Evolutionary conservation across 2,113 vertebrate species (phyloP).

Genomic region (Poeciliopsis occidentalis): DNA sequence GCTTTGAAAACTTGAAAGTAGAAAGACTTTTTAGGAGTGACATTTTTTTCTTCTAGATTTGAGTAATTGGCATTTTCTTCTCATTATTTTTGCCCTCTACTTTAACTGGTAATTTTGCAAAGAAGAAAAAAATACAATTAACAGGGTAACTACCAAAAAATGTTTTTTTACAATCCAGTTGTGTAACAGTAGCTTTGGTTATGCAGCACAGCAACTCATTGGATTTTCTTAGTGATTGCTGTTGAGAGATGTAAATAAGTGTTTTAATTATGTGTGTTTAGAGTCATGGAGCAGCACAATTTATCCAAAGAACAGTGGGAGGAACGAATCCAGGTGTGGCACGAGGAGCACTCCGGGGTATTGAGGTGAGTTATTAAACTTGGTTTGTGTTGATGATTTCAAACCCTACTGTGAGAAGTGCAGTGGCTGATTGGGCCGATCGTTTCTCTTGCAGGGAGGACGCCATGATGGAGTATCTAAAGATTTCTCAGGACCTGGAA

Average conservation of each 20-base stretch:
- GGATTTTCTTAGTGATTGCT: neutral
- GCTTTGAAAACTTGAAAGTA: too few relatives aligned
- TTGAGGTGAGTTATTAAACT: slow-evolving; percentile 84
- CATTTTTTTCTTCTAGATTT: neutral
- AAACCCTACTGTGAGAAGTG: neutral
- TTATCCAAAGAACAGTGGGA: slow-evolving; percentile 96
- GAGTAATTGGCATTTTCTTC: neutral
- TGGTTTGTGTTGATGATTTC: neutral
- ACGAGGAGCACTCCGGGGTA: slow-evolving; percentile 92
- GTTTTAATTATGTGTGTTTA: slow-evolving; percentile 42
- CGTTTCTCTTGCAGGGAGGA: slow-evolving; percentile 81
- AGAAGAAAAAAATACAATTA: neutral
- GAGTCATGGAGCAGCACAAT: slow-evolving; percentile 96
- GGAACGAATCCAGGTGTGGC: slow-evolving; percentile 97
- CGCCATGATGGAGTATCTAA: slow-evolving; percentile 95
- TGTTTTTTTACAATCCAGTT: neutral
- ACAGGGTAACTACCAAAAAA: neutral
- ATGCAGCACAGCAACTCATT: neutral
- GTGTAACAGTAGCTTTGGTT: neutral
- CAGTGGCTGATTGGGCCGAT: neutral
- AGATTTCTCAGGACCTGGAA: slow-evolving; percentile 96
- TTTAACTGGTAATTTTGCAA: neutral
- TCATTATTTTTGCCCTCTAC: neutral
- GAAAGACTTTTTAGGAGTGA: too few relatives aligned
- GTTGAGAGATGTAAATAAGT: neutral